phyloP scores from a whole-genome alignment of 2,113 vertebrate genomes.

The Grantiella picta region DNA sequence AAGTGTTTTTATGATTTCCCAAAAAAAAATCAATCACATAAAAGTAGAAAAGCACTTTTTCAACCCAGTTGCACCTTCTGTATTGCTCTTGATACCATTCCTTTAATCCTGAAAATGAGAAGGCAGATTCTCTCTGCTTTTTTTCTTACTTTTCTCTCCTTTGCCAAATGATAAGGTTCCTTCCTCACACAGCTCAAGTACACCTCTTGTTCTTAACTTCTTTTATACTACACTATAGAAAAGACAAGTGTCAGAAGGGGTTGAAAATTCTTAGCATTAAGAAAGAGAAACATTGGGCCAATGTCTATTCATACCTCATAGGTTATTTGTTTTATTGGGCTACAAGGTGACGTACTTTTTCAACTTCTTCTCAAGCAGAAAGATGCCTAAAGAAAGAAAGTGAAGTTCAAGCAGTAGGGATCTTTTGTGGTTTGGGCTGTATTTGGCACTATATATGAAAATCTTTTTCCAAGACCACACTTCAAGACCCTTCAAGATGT shows the following conservation, averaged over 20 bases:
- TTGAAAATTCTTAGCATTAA: not conserved
- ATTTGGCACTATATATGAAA: not conserved
- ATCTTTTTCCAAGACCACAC: not conserved
- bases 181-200: not conserved
- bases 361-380: not conserved
- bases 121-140: not conserved
- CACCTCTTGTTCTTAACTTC: not conserved
- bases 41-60: not conserved
- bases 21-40: not conserved
- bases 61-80: not conserved
- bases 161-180: not conserved
- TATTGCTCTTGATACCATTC: not conserved
- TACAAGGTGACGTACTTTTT: not conserved
- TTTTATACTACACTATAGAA: not conserved
- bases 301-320: not conserved
- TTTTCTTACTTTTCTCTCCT: not conserved
- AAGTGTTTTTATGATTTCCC: not conserved
- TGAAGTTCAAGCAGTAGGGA: not conserved
- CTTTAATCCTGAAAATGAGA: not conserved
- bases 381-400: not conserved
- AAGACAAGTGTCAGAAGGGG: not conserved
- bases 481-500: not conserved
- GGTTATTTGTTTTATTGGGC: not conserved
- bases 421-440: not conserved
- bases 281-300: not conserved